A percentile compares a stretch with the other conserved stretches of the same genome.
Evolutionary conservation across 2,888 invertebrate genomes (phyloP).

Genomic region (Gandaritis pyraliata): DNA sequence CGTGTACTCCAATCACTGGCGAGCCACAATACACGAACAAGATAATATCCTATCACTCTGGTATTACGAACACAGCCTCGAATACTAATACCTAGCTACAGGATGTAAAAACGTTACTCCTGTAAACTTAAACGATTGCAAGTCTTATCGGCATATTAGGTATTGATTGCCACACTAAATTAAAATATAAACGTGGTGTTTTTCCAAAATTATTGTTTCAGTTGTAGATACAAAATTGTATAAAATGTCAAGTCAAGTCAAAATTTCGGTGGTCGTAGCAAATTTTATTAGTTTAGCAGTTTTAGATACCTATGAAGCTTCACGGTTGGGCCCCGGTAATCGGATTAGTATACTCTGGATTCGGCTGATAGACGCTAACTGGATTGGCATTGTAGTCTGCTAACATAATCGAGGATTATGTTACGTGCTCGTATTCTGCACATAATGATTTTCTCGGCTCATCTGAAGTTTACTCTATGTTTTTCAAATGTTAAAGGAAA

Average conservation of each 20-base stretch:
- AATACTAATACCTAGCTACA: background rate
- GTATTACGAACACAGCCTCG: conserved; percentile 20
- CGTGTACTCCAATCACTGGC: background rate
- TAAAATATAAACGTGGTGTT: too few species aligned
- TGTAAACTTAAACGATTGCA: too few species aligned
- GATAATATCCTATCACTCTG: conserved; percentile 18
- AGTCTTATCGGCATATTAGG: too few species aligned
- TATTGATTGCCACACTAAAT: too few species aligned
- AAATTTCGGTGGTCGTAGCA: too few species aligned
- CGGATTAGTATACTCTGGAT: conserved; percentile 22
- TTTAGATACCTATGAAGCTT: background rate
- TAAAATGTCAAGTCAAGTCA: too few species aligned
- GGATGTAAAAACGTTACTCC: background rate
- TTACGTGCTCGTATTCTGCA: background rate
- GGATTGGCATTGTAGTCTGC: conserved; percentile 14
- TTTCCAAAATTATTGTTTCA: too few species aligned
- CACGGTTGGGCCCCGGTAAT: conserved; percentile 12
- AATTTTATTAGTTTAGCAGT: background rate
- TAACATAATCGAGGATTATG: conserved; percentile 15
- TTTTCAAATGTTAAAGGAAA: too few species aligned
- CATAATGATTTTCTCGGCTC: too few species aligned
- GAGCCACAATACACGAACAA: conserved; percentile 16
- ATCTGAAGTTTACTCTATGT: too few species aligned
- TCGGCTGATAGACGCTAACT: conserved; percentile 20
- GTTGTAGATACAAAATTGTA: too few species aligned